phyloP scores from a whole-genome alignment of 1,140 invertebrate genomes.

The Sitobion miscanthi region DNA sequence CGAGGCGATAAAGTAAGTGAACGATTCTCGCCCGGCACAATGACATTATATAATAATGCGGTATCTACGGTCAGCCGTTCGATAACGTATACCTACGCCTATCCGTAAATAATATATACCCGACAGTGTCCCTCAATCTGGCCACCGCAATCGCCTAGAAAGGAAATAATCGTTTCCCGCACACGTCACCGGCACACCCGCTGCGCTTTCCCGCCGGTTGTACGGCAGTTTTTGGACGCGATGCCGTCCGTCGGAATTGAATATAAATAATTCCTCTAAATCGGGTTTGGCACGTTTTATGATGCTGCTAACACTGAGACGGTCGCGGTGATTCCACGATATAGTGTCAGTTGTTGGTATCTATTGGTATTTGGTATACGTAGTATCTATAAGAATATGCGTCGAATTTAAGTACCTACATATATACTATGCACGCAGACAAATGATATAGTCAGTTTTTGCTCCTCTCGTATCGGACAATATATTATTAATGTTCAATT shows the following conservation, averaged over 20 bases:
- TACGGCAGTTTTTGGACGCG: not conserved
- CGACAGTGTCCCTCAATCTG: not conserved
- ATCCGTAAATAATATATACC: not conserved
- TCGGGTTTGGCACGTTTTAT: not conserved
- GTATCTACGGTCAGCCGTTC: not conserved
- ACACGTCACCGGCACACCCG: too few species aligned
- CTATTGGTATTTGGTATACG: too few species aligned
- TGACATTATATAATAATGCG: not conserved
- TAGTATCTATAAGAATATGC: not conserved
- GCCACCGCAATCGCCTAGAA: not conserved
- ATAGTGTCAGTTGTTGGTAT: too few species aligned
- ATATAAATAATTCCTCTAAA: constrained; percentile 7
- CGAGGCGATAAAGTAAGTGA: not conserved
- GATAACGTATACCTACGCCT: not conserved
- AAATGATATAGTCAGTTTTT: not conserved
- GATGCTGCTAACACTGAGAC: not conserved
- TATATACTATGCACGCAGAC: too few species aligned
- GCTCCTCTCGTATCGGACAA: not conserved
- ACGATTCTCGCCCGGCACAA: not conserved
- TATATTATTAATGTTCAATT: not conserved
- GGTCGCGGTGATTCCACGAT: not conserved
- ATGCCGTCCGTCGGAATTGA: not conserved
- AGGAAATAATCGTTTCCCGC: not conserved
- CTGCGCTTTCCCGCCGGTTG: too few species aligned
- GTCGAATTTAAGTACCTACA: not conserved